Base-by-base conservation (phyloP, 1,140 invertebrate genomes). In the Zaprionus ornatus region DNA sequence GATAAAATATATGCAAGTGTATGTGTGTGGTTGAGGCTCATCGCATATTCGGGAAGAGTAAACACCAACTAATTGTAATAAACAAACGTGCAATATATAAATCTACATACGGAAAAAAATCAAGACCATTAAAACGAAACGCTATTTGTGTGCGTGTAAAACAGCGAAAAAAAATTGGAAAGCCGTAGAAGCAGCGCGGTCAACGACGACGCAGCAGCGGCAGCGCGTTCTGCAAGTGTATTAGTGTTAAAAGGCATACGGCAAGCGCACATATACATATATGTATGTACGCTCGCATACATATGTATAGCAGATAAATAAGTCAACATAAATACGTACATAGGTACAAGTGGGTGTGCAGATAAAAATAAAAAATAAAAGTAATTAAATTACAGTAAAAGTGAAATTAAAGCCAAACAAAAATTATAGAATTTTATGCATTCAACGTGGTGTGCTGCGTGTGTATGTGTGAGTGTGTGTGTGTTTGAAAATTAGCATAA, bases 151-250 rank as follows among this genome's bases (percentile, higher is more conserved):
- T 70, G 66, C 67, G 56, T 52, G 59, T 45, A 66, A 67, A 48
- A 60, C 27, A 32, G 19, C 48, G n/a, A 64, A 52, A 80, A 80
- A 56, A 71, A 67, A 62, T 82, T 55, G 71, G 68, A 66, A 72
- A 75, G 80, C 79, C 79, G 79, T 75, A 61, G 45, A 70, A 82
- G 65, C 57, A 77, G 82, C 52, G 77, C 71, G 71, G 50, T 56
- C 65, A 74, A 54, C 80, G 68, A 67, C 74, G 57, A 67, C 74
- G 66, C 57, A 55, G 74, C 57, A 76, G 78, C 80, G 56, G 61
- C 66, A 77, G 68, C 79, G 66, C 56, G 67, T 66, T 74, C 63
- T 87, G 84, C 77, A 84, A 87, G 84, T 87, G 84, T 87, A 74
- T 80, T 87, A 48, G 84, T 84, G 80, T 78, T 82, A 50, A 86